phyloP scores from a whole-genome alignment of 2,797 vertebrate genomes.

The Anableps anableps region DNA sequence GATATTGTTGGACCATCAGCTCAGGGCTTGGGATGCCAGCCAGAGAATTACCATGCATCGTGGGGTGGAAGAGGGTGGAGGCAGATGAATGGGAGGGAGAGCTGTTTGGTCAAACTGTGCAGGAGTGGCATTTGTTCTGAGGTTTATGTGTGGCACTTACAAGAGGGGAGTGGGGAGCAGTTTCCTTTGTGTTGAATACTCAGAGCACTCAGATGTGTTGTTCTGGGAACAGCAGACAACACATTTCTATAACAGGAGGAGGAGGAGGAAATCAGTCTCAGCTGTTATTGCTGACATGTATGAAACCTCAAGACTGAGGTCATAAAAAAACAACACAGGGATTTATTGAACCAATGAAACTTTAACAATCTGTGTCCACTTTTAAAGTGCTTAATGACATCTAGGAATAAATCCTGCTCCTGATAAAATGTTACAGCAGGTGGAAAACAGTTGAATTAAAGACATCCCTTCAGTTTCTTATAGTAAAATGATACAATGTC shows the following conservation, averaged over 20 bases:
- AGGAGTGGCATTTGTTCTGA: slow-evolving; percentile 44
- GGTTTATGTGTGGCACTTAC: slow-evolving; percentile 33
- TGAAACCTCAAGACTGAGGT: neutral
- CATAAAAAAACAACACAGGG: neutral
- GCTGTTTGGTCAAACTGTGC: slow-evolving; percentile 40
- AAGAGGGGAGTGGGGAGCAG: neutral
- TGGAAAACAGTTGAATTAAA: neutral
- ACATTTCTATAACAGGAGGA: slow-evolving; percentile 16
- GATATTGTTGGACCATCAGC: slow-evolving; percentile 43
- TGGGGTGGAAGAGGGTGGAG: slow-evolving; percentile 36
- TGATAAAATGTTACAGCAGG: neutral
- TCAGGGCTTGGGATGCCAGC: slow-evolving; percentile 45
- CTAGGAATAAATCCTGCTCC: neutral
- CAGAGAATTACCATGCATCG: slow-evolving; percentile 53
- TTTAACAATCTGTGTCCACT: slow-evolving; percentile 1
- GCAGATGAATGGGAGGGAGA: slow-evolving; percentile 55
- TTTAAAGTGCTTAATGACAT: neutral
- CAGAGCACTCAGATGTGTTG: slow-evolving; percentile 18
- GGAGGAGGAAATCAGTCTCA: slow-evolving; percentile 14
- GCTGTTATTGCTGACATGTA: neutral
- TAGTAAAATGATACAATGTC: neutral
- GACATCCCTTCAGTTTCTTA: neutral
- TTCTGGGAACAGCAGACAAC: slow-evolving; percentile 18
- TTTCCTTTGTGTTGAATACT: slow-evolving; percentile 12
- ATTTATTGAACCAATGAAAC: neutral